phyloP scores from a whole-genome alignment of 2,888 invertebrate genomes.

The Parnassius smintheus region DNA sequence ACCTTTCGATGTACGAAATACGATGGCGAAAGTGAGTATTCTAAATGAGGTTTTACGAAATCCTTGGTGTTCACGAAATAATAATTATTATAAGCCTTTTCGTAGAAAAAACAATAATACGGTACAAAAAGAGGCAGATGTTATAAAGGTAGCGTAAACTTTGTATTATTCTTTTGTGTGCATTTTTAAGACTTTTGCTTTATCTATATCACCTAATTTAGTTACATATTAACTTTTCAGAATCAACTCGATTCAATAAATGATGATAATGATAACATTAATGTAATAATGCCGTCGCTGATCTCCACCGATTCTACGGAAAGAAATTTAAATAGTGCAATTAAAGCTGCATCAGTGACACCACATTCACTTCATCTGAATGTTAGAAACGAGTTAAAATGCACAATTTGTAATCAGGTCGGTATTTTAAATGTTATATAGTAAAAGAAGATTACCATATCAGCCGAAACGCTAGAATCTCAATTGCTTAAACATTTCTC shows the following conservation, averaged over 20 bases:
- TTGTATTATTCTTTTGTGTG: background rate
- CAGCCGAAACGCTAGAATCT: background rate
- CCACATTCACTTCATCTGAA: conserved; percentile 10
- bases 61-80: conserved; percentile 78
- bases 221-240: conserved; percentile 9
- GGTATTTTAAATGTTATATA: conserved; percentile 19
- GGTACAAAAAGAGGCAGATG: background rate
- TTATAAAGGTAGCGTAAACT: conserved; percentile 2
- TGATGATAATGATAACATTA: conserved; percentile 23
- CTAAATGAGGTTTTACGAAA: conserved; percentile 79
- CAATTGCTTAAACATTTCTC: too few species aligned
- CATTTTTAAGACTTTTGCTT: background rate
- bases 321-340: conserved; percentile 22
- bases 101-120: conserved; percentile 42
- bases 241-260: background rate
- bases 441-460: background rate
- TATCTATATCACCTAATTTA: background rate
- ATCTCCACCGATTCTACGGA: conserved; percentile 16
- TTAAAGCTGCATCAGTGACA: conserved; percentile 22
- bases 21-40: conserved; percentile 47
- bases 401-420: conserved; percentile 55
- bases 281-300: background rate
- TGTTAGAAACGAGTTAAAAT: conserved; percentile 43
- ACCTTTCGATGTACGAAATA: background rate
- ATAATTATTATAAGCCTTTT: conserved; percentile 57